phyloP scores from a whole-genome alignment of 1,140 invertebrate genomes.

The Melitaea cinxia region DNA sequence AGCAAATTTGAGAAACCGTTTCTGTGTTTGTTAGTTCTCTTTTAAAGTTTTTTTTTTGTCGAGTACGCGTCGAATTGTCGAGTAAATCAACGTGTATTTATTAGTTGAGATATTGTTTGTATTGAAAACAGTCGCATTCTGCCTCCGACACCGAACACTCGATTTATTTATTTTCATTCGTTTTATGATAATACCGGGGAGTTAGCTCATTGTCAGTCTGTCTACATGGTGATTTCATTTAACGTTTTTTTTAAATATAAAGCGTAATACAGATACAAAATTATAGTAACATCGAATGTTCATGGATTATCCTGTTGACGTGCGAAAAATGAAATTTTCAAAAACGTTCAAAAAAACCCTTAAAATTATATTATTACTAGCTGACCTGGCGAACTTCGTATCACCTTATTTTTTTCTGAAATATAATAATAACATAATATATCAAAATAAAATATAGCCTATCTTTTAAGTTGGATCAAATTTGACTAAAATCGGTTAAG shows the following conservation, averaged over 20 bases:
- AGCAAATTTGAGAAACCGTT: too few relatives aligned
- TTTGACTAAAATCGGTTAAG: too few relatives aligned
- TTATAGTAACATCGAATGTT: neutral
- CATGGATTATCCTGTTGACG: too few relatives aligned
- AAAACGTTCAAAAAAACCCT: too few relatives aligned
- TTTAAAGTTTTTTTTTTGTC: neutral
- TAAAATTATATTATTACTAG: too few relatives aligned
- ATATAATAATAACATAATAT: too few relatives aligned
- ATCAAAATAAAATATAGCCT: too few relatives aligned
- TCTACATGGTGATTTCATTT: slow-evolving; percentile 43
- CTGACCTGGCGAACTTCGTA: too few relatives aligned
- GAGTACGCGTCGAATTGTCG: slow-evolving; percentile 25
- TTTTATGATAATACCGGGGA: slow-evolving; percentile 67
- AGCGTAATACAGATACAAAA: neutral
- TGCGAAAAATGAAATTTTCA: too few relatives aligned
- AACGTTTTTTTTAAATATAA: neutral
- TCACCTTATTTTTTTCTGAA: too few relatives aligned
- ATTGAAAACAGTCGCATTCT: slow-evolving; percentile 66
- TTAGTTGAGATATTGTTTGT: slow-evolving; percentile 66
- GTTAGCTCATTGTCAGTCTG: slow-evolving; percentile 32
- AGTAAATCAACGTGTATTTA: slow-evolving; percentile 52
- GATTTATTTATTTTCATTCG: slow-evolving; percentile 68
- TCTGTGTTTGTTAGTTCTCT: neutral
- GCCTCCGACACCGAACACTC: slow-evolving; percentile 59
- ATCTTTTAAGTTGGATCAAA: too few relatives aligned